These are phyloP conservation scores for Parauchenoglanis ngamensis DNA, from an alignment of 2,797 vertebrate species.

Conservation along the genomic window DNA sequence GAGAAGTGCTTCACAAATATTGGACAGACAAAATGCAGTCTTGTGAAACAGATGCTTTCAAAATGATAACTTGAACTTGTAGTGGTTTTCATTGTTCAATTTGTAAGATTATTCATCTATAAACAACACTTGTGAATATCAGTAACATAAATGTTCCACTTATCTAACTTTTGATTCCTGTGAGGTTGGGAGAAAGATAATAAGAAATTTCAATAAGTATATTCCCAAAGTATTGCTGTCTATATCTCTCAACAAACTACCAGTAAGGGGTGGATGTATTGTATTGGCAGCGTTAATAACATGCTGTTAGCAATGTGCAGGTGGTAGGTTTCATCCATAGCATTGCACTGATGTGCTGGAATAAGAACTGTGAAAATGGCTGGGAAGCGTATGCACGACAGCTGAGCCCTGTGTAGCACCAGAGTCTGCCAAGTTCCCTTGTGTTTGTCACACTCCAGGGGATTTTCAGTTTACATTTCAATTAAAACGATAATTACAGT, in stretches of 20 bases:
- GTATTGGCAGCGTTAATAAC: neutral
- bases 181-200: neutral
- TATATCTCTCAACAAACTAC: neutral
- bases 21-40: neutral
- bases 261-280: neutral
- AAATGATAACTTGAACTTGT: neutral
- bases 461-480: conserved; percentile 36
- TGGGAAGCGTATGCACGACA: conserved; percentile 5
- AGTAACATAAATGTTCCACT: neutral
- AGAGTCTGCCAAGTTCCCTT: conserved; percentile 10
- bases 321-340: neutral
- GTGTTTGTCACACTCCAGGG: conserved; percentile 46
- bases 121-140: neutral
- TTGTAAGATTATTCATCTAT: neutral
- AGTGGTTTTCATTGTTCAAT: neutral
- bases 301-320: neutral
- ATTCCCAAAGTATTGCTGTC: neutral
- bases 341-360: neutral
- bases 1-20: neutral
- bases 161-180: neutral
- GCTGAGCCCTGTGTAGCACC: conserved; percentile 24
- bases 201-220: neutral
- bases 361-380: neutral
- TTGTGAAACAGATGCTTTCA: conserved; percentile 9
- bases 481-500: conserved; percentile 43